phyloP scores from a whole-genome alignment of 1,140 invertebrate species.

The Augochlora pura region DNA sequence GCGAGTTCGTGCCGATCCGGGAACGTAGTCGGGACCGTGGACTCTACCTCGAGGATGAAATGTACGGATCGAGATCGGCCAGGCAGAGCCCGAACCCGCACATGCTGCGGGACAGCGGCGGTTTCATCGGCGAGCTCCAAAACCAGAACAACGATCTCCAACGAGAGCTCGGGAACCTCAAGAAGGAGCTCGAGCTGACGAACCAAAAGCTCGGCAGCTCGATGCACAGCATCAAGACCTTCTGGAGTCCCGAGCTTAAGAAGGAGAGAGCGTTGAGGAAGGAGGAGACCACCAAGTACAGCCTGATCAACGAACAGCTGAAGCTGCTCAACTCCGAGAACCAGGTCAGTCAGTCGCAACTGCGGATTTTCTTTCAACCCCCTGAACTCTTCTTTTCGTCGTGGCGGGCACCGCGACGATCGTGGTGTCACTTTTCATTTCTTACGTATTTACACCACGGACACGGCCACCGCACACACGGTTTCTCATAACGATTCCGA shows the following conservation, averaged over 20 bases:
- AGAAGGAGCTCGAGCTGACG: conserved; percentile 97
- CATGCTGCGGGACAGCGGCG: conserved; percentile 76
- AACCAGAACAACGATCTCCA: conserved; percentile 97
- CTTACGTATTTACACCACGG: too few species aligned
- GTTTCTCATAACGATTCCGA: not conserved
- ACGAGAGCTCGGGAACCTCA: conserved; percentile 96
- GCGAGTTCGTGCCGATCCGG: conserved; percentile 91
- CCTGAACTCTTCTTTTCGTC: too few species aligned
- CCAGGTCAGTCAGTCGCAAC: conserved; percentile 86
- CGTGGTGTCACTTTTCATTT: too few species aligned
- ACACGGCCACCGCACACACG: too few species aligned
- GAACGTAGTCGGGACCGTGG: conserved; percentile 84
- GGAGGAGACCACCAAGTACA: conserved; percentile 98
- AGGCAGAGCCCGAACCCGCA: conserved; percentile 88
- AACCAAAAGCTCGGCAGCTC: conserved; percentile 99
- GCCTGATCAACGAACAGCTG: conserved; percentile 97
- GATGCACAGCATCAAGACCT: conserved; percentile 99
- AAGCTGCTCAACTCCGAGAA: conserved; percentile 98
- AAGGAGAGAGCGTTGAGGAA: conserved; percentile 97
- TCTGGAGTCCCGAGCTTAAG: conserved; percentile 99
- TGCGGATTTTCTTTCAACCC: conserved; percentile 7
- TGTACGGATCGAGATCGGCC: conserved; percentile 86
- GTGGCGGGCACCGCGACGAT: too few species aligned
- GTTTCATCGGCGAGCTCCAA: conserved; percentile 95
- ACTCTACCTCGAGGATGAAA: conserved; percentile 87